Percentiles rank a stretch among this genome's conserved stretches.
phyloP scores from a whole-genome alignment of 2,888 invertebrate species.

The Atrina japonica region DNA sequence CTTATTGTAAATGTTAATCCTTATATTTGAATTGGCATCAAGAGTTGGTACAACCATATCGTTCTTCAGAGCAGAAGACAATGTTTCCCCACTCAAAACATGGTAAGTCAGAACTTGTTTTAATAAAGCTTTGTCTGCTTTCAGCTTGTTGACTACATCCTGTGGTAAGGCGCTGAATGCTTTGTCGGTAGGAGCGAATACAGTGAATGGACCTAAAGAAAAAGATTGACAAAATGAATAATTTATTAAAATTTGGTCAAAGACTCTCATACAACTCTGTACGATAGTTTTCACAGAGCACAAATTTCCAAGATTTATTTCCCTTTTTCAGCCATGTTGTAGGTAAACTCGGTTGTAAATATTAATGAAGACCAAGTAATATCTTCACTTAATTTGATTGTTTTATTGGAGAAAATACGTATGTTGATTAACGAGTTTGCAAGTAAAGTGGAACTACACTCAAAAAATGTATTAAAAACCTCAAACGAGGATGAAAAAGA shows the following conservation, averaged over 20 bases:
- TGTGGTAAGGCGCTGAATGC: slow-evolving; percentile 53
- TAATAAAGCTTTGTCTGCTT: slow-evolving; percentile 48
- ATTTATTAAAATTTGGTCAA: too few species aligned
- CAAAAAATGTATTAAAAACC: too few species aligned
- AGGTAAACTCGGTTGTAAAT: too few species aligned
- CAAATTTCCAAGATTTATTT: too few species aligned
- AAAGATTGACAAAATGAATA: neutral
- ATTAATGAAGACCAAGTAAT: too few species aligned
- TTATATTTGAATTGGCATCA: slow-evolving; percentile 36
- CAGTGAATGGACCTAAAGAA: slow-evolving; percentile 55
- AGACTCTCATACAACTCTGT: neutral
- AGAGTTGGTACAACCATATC: slow-evolving; percentile 44
- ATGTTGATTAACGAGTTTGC: too few species aligned
- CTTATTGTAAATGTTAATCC: slow-evolving; percentile 51
- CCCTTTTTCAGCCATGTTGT: too few species aligned
- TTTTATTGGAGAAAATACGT: too few species aligned
- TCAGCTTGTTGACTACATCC: slow-evolving; percentile 45
- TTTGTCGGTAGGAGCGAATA: slow-evolving; percentile 59
- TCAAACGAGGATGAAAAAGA: too few species aligned
- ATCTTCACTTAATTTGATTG: too few species aligned
- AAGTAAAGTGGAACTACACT: too few species aligned
- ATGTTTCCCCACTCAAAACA: slow-evolving; percentile 38
- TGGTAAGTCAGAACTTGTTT: slow-evolving; percentile 54
- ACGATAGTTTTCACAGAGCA: neutral
- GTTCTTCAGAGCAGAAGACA: slow-evolving; percentile 44